Conservation (phyloP, 2,797 vertebrate genomes). For the Sebastes oblongus region DNA sequence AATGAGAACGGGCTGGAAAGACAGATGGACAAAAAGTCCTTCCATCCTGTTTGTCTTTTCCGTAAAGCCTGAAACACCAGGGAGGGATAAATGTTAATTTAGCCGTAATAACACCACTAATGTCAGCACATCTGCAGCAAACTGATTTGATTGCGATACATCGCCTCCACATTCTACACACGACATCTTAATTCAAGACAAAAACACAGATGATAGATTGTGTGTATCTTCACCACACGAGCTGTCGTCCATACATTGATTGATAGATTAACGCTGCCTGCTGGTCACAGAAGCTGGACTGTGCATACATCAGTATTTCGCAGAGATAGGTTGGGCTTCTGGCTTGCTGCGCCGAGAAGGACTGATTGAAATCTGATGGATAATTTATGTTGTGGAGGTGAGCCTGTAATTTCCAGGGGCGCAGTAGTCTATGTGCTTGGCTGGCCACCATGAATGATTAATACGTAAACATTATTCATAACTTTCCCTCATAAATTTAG, state of each 20-base stretch:
- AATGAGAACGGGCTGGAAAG: too few relatives aligned
- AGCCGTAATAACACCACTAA: background rate
- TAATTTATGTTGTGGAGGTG: slow-evolving; percentile 69
- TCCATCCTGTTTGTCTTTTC: slow-evolving; percentile 1
- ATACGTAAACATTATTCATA: slow-evolving; percentile 78
- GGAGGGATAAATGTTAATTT: slow-evolving; percentile 1
- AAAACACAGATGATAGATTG: background rate
- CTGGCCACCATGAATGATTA: slow-evolving; percentile 73
- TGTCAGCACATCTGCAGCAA: background rate
- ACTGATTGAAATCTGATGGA: slow-evolving; percentile 64
- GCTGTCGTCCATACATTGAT: background rate
- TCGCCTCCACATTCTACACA: background rate
- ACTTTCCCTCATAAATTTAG: slow-evolving; percentile 65
- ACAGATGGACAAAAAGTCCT: background rate
- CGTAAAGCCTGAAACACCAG: background rate
- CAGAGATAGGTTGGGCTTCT: background rate
- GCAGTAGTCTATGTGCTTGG: slow-evolving; percentile 47
- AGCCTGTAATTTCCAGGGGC: slow-evolving; percentile 66
- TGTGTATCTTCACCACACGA: background rate
- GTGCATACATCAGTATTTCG: slow-evolving; percentile 10
- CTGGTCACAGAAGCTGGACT: background rate
- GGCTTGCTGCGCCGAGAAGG: background rate
- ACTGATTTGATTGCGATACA: background rate
- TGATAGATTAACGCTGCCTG: background rate
- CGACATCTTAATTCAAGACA: background rate